Conservation (phyloP, 2,113 vertebrate genomes). For the Phocoena phocoena region DNA sequence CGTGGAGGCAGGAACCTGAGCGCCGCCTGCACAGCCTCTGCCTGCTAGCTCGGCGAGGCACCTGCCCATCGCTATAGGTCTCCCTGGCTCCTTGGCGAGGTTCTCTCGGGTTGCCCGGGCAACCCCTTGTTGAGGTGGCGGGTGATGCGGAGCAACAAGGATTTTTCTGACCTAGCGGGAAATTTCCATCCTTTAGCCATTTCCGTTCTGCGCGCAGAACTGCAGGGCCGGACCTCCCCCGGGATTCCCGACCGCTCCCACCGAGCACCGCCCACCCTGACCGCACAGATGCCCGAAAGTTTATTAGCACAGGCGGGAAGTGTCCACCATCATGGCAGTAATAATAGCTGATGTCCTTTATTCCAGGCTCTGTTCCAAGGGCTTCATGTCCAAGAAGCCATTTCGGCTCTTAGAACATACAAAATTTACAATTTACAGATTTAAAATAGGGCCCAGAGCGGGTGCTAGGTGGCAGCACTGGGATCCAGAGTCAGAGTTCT, state of each 20-base stretch:
- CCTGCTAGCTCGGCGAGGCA: not conserved
- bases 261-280: not conserved
- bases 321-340: not conserved
- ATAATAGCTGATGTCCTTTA: not conserved
- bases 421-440: not conserved
- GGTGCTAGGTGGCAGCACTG: not conserved
- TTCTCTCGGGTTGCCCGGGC: not conserved
- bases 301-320: not conserved
- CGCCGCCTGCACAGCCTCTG: not conserved
- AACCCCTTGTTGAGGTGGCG: not conserved
- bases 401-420: not conserved
- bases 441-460: not conserved
- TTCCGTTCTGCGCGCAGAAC: not conserved
- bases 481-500: not conserved
- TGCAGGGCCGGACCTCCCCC: not conserved
- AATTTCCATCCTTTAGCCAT: not conserved
- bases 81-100: not conserved
- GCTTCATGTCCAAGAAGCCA: not conserved
- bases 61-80: not conserved
- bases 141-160: rapidly evolving
- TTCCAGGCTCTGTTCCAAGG: not conserved
- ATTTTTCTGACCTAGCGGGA: not conserved
- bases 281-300: not conserved
- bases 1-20: not conserved
- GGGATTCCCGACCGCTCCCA: rapidly evolving